phyloP scores from a whole-genome alignment of 2,113 vertebrate genomes.

The Beaufortia kweichowensis region DNA sequence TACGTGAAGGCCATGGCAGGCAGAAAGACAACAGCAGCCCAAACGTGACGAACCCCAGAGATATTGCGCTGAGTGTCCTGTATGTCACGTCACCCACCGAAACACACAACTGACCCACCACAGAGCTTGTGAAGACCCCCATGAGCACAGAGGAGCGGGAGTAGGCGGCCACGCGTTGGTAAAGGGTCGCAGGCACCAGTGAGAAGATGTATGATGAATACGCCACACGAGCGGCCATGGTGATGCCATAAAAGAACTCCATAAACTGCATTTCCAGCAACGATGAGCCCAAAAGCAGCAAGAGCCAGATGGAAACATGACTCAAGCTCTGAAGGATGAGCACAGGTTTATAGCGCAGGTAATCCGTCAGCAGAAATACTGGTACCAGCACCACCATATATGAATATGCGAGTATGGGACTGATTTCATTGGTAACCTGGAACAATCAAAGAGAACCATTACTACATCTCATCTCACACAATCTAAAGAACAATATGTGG shows the following conservation, averaged over 20 bases:
- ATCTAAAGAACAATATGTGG: too few relatives aligned
- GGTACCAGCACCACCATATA: slow-evolving; percentile 91
- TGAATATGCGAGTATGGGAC: slow-evolving; percentile 86
- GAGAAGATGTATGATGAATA: slow-evolving; percentile 98
- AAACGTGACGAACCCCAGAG: slow-evolving; percentile 83
- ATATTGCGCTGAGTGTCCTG: slow-evolving; percentile 75
- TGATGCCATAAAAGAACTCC: slow-evolving; percentile 92
- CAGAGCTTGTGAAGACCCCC: slow-evolving; percentile 90
- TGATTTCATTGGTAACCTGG: slow-evolving; percentile 93
- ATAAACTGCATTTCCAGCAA: slow-evolving; percentile 90
- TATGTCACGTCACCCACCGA: slow-evolving; percentile 65
- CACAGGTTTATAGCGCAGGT: slow-evolving; percentile 90
- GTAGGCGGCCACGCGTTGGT: slow-evolving; percentile 90
- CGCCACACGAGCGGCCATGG: slow-evolving; percentile 91
- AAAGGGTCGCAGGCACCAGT: slow-evolving; percentile 76
- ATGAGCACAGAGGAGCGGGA: slow-evolving; percentile 85
- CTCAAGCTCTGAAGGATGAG: slow-evolving; percentile 89
- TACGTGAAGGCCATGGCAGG: slow-evolving; percentile 84
- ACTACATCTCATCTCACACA: neutral
- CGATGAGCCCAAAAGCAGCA: slow-evolving; percentile 77
- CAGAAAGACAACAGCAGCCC: slow-evolving; percentile 80
- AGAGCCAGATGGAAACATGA: slow-evolving; percentile 85
- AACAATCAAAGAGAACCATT: neutral
- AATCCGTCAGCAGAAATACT: slow-evolving; percentile 89
- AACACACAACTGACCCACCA: slow-evolving; percentile 86